Evolutionary conservation across 2,797 vertebrate species (phyloP).

Genomic region (Platyrinchus mystaceus): DNA sequence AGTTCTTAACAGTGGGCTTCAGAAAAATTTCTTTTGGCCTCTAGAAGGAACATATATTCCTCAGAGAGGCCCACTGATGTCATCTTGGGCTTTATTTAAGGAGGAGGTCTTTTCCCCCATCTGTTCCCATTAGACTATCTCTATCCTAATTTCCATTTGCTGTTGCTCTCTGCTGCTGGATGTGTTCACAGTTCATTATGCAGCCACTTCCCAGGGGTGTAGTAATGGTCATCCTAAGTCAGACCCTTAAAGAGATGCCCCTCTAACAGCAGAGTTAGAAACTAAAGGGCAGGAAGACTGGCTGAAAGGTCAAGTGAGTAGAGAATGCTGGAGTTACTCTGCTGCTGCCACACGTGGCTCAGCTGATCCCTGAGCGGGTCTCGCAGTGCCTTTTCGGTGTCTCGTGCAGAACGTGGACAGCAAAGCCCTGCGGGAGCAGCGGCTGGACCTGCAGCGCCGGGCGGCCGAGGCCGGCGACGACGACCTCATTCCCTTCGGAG

Average conservation of each 20-base stretch:
- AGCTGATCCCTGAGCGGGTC: background rate
- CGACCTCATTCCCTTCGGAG: slow-evolving; percentile 97
- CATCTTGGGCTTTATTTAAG: background rate
- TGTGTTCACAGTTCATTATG: background rate
- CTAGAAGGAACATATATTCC: background rate
- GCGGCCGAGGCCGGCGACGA: slow-evolving; percentile 92
- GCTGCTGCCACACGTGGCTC: background rate
- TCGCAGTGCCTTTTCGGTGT: background rate
- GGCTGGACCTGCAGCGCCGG: slow-evolving; percentile 88
- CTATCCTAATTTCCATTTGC: background rate
- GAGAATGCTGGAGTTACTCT: background rate
- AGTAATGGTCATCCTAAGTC: background rate
- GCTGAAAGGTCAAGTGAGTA: background rate
- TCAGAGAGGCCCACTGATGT: background rate
- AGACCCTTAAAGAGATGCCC: background rate
- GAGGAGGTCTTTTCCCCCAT: background rate
- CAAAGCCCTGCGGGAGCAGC: slow-evolving; percentile 88
- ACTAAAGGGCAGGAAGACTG: background rate
- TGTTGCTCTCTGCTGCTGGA: background rate
- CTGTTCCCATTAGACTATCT: background rate
- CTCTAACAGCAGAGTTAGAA: background rate
- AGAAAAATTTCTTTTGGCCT: background rate
- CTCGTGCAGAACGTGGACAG: slow-evolving; percentile 86
- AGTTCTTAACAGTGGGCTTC: background rate
- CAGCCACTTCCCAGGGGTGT: background rate